Conservation (phyloP, 2,888 invertebrate species). For the Julus scanicus region DNA sequence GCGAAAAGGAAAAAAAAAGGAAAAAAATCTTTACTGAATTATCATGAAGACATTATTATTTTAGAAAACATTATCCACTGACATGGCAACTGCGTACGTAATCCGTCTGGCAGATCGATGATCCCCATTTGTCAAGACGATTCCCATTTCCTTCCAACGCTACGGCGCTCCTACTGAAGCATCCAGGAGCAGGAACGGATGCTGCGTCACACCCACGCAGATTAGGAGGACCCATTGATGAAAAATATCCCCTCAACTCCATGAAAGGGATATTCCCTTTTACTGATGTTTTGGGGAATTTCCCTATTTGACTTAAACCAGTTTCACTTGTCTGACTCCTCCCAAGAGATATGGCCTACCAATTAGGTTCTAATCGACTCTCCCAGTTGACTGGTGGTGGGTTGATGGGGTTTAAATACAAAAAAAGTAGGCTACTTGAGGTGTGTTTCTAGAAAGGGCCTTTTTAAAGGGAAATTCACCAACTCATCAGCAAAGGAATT, state of each 20-base stretch:
- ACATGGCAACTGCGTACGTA: constrained; percentile 20
- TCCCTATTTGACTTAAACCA: too few relatives aligned
- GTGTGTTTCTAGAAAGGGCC: too few relatives aligned
- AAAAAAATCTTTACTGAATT: background rate
- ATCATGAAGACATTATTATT: constrained; percentile 15
- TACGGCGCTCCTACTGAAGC: background rate
- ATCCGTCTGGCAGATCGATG: constrained; percentile 19
- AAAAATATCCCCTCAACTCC: background rate
- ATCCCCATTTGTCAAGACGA: background rate
- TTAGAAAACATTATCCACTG: constrained; percentile 5
- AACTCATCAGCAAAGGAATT: too few relatives aligned
- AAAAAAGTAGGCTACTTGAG: too few relatives aligned
- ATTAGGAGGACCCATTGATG: background rate
- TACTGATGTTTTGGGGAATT: too few relatives aligned
- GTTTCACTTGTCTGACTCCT: too few relatives aligned
- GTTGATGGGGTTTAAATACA: too few relatives aligned
- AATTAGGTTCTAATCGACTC: too few relatives aligned
- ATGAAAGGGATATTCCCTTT: background rate
- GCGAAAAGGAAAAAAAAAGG: background rate
- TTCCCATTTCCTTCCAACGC: background rate
- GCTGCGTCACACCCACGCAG: background rate
- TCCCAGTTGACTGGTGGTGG: too few relatives aligned
- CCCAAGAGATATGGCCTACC: too few relatives aligned
- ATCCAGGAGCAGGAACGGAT: background rate
- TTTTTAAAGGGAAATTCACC: too few relatives aligned